These are phyloP conservation scores for Meiosimyza decipiens DNA, from an alignment of 2,888 invertebrate species.

Conservation along the genomic window DNA sequence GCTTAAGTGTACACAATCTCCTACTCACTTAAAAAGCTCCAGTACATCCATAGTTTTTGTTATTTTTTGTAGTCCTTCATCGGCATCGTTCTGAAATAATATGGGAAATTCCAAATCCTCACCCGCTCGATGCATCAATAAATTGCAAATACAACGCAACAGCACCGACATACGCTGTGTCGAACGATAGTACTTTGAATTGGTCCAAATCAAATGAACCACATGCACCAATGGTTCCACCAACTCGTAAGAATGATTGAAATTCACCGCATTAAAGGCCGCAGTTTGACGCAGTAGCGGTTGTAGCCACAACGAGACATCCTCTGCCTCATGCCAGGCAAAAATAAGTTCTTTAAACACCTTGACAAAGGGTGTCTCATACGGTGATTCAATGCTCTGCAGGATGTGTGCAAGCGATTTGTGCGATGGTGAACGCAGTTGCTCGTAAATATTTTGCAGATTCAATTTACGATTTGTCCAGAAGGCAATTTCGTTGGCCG, in stretches of 20 bases:
- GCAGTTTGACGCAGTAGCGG: slow-evolving; percentile 71
- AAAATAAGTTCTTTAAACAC: slow-evolving; percentile 79
- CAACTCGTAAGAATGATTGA: slow-evolving; percentile 72
- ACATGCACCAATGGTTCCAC: slow-evolving; percentile 82
- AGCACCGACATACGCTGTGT: slow-evolving; percentile 77
- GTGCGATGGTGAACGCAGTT: slow-evolving; percentile 82
- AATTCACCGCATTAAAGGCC: slow-evolving; percentile 77
- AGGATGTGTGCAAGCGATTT: slow-evolving; percentile 84
- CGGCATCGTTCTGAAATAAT: slow-evolving; percentile 85
- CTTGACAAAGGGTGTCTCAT: slow-evolving; percentile 80
- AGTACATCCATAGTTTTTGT: slow-evolving; percentile 69
- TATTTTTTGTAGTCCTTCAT: slow-evolving; percentile 78
- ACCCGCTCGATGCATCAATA: slow-evolving; percentile 81
- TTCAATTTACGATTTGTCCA: slow-evolving; percentile 84
- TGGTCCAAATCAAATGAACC: slow-evolving; percentile 88
- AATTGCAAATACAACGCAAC: slow-evolving; percentile 83
- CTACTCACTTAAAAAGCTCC: slow-evolving; percentile 71
- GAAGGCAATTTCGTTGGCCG: slow-evolving; percentile 81
- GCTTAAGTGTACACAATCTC: too few species aligned
- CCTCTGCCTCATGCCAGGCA: slow-evolving; percentile 86
- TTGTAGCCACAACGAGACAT: slow-evolving; percentile 84
- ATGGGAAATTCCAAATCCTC: slow-evolving; percentile 81
- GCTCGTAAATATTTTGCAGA: slow-evolving; percentile 87
- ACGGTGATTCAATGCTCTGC: slow-evolving; percentile 83
- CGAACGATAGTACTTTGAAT: slow-evolving; percentile 81